These are phyloP conservation scores for Drosophila navojoa DNA, from an alignment of 1,140 invertebrate genomes.

Conservation along the genomic window DNA sequence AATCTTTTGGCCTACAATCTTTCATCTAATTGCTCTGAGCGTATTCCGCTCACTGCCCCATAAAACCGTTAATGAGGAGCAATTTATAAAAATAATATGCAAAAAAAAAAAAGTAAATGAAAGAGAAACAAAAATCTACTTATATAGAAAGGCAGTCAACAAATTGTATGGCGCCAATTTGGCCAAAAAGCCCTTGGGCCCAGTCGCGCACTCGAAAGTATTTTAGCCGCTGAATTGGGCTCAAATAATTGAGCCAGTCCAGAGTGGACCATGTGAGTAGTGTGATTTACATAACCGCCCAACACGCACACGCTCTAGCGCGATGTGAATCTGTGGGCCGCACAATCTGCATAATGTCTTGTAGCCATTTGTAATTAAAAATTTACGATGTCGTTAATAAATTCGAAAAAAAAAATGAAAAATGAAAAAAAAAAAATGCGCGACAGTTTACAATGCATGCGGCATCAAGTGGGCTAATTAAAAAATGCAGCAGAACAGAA, in stretches of 20 bases:
- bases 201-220: constrained; percentile 4
- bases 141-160: constrained; percentile 32
- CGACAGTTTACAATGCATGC: constrained; percentile 58
- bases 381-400: constrained; percentile 68
- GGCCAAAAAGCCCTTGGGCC: constrained; percentile 24
- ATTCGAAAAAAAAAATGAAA: background rate
- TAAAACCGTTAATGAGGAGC: constrained; percentile 30
- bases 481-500: constrained; percentile 48
- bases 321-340: constrained; percentile 39
- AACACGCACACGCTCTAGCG: constrained; percentile 1
- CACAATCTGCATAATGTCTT: constrained; percentile 67
- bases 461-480: constrained; percentile 64
- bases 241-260: constrained; percentile 1
- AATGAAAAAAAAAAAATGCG: constrained; percentile 27
- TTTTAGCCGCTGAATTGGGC: background rate
- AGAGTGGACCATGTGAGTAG: constrained; percentile 19
- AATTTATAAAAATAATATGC: constrained; percentile 50
- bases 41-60: constrained; percentile 11
- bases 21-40: constrained; percentile 34
- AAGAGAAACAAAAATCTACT: background rate
- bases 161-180: constrained; percentile 24
- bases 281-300: constrained; percentile 55
- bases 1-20: constrained; percentile 25
- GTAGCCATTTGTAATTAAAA: constrained; percentile 76
- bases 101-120: background rate